Conservation (phyloP, 2,888 invertebrate species). For the Elmis aenea region DNA sequence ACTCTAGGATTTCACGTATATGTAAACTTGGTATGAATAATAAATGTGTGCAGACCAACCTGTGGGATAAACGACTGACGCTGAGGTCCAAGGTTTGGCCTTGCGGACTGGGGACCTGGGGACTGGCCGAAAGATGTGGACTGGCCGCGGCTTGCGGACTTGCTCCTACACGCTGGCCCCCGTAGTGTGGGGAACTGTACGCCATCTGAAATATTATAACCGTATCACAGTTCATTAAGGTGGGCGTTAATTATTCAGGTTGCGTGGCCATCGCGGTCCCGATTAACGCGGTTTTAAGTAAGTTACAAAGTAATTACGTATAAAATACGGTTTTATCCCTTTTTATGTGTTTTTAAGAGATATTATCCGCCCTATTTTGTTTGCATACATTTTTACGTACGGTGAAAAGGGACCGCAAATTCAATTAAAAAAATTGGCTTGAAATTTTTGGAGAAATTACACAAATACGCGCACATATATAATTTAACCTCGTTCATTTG, state of each 20-base stretch:
- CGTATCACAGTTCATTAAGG: constrained; percentile 32
- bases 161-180: constrained; percentile 66
- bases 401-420: no score
- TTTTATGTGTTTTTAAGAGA: constrained; percentile 12
- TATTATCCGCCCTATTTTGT: constrained; percentile 8
- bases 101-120: constrained; percentile 87
- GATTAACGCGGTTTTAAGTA: constrained; percentile 28
- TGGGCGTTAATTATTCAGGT: constrained; percentile 29
- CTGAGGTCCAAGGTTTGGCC: constrained; percentile 87
- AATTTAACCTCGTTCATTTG: no score
- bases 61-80: constrained; percentile 80
- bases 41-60: constrained; percentile 49
- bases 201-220: constrained; percentile 57
- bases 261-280: constrained; percentile 17
- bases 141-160: constrained; percentile 83
- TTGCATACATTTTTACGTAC: no score
- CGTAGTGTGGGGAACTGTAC: constrained; percentile 72
- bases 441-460: no score
- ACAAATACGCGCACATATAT: no score
- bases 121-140: constrained; percentile 73
- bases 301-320: constrained; percentile 20
- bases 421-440: no score
- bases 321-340: constrained; percentile 11
- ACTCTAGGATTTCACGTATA: no score
- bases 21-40: constrained; percentile 15